Evolutionary conservation across 2,888 invertebrate genomes (phyloP), one percentile per base, ranked within the genome.

Genomic region (Copidosoma aretas): DNA sequence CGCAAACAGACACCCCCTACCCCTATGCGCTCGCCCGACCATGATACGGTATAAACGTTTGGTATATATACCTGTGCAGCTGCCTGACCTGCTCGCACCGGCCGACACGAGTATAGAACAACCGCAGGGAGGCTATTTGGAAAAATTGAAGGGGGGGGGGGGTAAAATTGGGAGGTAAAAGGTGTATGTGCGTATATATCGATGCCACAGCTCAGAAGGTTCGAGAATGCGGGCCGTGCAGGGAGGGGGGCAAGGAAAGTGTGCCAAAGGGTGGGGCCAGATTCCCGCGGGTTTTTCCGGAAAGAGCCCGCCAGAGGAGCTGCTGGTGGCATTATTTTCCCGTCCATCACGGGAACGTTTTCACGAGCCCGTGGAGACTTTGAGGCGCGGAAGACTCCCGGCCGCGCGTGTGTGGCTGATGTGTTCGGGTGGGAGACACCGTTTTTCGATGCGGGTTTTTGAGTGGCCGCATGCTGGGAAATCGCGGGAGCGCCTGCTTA

Each of bases 211-310:
- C 32, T 32, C 32, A 8, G 32, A 46, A 12, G 8, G 17, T 46
- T 8, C 12, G 12, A 12, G 57, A 57, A 57, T 19, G 57, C 58
- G 25, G 19, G 56, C n/a, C 17, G 32, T 39, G n/a, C n/a, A n/a
- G n/a, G 56, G n/a, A 32, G 10, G 19, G 19, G 19, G 17, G 56
- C 1, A 12, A 15, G 12, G 43, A 46, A 46, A 46, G 43, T 46
- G 17, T 46, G 43, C 43, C 17, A 24, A 41, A 24, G 49, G 60
- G 56, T 51, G 56, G 52, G 39, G 61, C 19, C 21, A 41, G 60
- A 60, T 53, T 54, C 62, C 62, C 43, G 62, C 54, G 62, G 54
- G 24, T 15, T 63, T 63, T 61, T 63, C 25, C 56, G 43, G 56
- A 46, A 43, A 63, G 54, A 56, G 56, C 43, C 52, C 43, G 32